phyloP scores from a whole-genome alignment of 1,140 invertebrate genomes.

The Lepidurus packardi region DNA sequence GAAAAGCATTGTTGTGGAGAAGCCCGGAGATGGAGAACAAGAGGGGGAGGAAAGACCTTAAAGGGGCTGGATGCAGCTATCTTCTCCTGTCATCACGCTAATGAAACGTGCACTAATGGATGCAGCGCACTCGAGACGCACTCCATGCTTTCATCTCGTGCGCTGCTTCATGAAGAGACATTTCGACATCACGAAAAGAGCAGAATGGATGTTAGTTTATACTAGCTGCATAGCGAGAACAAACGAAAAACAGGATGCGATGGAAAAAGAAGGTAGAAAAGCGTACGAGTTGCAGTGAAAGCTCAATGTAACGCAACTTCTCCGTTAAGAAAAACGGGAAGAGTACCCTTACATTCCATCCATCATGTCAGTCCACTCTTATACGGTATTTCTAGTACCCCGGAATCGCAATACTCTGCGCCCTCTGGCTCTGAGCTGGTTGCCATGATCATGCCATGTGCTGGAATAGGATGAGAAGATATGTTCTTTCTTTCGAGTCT shows the following conservation, averaged over 20 bases:
- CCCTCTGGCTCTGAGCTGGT: neutral
- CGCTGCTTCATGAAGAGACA: neutral
- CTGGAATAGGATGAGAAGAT: slow-evolving; percentile 3
- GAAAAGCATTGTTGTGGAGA: neutral
- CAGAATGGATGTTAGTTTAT: neutral
- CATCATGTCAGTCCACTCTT: neutral
- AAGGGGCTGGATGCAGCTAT: neutral
- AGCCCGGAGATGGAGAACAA: neutral
- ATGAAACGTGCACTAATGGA: slow-evolving; percentile 21
- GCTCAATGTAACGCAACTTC: neutral
- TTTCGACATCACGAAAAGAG: neutral
- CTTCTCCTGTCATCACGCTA: neutral
- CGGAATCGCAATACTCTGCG: neutral
- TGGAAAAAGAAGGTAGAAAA: no score
- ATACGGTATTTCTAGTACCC: neutral
- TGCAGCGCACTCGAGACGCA: neutral
- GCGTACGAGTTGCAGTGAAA: neutral
- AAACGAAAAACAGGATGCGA: no score
- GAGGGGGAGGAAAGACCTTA: neutral
- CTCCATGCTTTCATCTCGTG: neutral
- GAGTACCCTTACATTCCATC: neutral
- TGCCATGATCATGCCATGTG: neutral
- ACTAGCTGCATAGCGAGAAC: no score
- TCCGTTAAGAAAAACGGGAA: neutral
- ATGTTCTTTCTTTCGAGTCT: neutral